Evolutionary conservation across 2,888 invertebrate species (phyloP).

Genomic region (Apodemia zela): DNA sequence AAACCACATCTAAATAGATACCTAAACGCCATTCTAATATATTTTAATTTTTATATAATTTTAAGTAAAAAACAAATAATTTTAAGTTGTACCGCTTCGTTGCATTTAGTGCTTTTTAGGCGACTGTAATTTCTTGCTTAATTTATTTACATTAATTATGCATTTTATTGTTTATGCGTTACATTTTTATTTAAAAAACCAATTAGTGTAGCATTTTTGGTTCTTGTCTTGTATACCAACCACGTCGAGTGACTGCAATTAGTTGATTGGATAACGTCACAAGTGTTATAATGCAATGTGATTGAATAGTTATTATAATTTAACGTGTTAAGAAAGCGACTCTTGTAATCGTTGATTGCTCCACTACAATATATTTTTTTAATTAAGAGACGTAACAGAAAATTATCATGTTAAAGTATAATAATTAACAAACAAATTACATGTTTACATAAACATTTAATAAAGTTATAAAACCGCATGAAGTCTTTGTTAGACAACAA

Average conservation of each 20-base stretch:
- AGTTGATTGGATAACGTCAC: background rate
- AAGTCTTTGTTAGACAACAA: no score
- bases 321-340: background rate
- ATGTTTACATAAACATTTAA: background rate
- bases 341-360: no score
- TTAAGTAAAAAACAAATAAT: background rate
- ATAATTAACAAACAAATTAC: constrained; percentile 1
- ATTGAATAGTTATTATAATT: constrained; percentile 5
- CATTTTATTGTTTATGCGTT: no score
- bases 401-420: background rate
- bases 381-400: background rate
- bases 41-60: no score
- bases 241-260: background rate
- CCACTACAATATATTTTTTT: background rate
- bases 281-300: background rate
- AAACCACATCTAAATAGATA: no score
- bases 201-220: background rate
- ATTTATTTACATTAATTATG: no score
- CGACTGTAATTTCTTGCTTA: no score
- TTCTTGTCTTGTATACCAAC: background rate
- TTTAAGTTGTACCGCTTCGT: background rate
- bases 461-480: background rate
- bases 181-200: background rate
- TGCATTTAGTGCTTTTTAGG: background rate
- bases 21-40: no score